A percentile compares a stretch with the other conserved stretches of the same genome.
Conservation (phyloP, 1,140 invertebrate species). For the Trichoplusia ni region DNA sequence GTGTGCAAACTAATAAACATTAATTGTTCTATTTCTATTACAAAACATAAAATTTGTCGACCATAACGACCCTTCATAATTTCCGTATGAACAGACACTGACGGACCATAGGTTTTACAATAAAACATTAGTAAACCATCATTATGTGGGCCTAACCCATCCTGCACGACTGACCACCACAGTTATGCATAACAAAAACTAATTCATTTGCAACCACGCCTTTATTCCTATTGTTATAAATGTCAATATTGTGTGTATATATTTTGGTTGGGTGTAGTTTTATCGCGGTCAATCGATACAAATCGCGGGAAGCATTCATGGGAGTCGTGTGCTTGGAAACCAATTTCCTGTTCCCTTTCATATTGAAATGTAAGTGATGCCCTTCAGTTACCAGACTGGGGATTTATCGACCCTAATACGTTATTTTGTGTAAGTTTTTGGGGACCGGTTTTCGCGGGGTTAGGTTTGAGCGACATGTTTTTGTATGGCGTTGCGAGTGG, state of each 20-base stretch:
- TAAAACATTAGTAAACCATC: slow-evolving; percentile 39
- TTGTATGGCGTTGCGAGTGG: not conserved
- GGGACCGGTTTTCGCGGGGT: slow-evolving; percentile 1
- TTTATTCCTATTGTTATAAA: slow-evolving; percentile 22
- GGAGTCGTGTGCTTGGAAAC: slow-evolving; percentile 51
- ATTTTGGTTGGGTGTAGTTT: slow-evolving; percentile 18
- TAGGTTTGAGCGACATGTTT: slow-evolving; percentile 1
- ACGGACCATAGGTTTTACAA: slow-evolving; percentile 36
- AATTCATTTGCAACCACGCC: not conserved
- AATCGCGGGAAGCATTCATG: slow-evolving; percentile 46
- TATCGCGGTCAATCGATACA: slow-evolving; percentile 42
- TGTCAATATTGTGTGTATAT: slow-evolving; percentile 20
- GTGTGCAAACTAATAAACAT: too few species aligned
- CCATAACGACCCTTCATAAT: slow-evolving; percentile 22
- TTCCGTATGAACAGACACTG: slow-evolving; percentile 37
- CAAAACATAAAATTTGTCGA: slow-evolving; percentile 12
- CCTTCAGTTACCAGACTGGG: slow-evolving; percentile 27
- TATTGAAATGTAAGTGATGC: slow-evolving; percentile 55
- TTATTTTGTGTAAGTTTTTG: slow-evolving; percentile 13
- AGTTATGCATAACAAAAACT: slow-evolving; percentile 14
- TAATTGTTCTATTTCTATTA: slow-evolving; percentile 1
- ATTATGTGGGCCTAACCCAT: slow-evolving; percentile 35
- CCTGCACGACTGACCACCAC: slow-evolving; percentile 23
- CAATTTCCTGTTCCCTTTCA: slow-evolving; percentile 57
- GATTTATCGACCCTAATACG: slow-evolving; percentile 28